Conservation (phyloP, 2,113 vertebrate species). For the Romanogobio albipinnatus region DNA sequence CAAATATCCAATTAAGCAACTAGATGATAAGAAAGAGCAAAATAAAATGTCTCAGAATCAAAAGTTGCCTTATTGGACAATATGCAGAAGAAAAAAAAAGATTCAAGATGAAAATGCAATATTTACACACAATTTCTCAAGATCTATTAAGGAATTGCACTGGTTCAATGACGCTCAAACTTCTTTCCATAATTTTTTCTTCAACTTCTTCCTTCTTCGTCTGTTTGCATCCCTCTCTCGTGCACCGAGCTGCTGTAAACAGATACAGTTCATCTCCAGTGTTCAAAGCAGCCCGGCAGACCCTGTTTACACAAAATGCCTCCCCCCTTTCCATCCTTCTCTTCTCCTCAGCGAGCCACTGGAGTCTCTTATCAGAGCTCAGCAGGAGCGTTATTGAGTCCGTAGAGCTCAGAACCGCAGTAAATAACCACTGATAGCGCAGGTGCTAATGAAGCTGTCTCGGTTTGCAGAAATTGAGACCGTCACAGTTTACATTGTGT, state of each 20-base stretch:
- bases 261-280: constrained; percentile 63
- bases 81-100: background rate
- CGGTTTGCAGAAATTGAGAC: constrained; percentile 38
- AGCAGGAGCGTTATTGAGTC: constrained; percentile 67
- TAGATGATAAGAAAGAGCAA: background rate
- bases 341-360: constrained; percentile 31
- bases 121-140: background rate
- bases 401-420: constrained; percentile 55
- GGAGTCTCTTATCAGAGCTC: constrained; percentile 70
- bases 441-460: constrained; percentile 56
- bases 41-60: background rate
- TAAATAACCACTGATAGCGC: constrained; percentile 59
- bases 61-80: background rate
- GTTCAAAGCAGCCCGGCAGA: constrained; percentile 66
- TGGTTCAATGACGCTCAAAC: background rate
- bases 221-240: constrained; percentile 20
- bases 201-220: constrained; percentile 46
- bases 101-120: background rate
- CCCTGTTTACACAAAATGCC: constrained; percentile 41
- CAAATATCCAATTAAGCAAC: background rate
- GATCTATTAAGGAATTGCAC: background rate
- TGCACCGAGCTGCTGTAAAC: constrained; percentile 60
- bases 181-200: background rate
- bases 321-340: constrained; percentile 39
- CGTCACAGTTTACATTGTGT: constrained; percentile 2